These are phyloP conservation scores for Petrosia ficiformis DNA, from an alignment of 37 sponge, comb jelly and placozoan genomes.

Conservation along the genomic window DNA sequence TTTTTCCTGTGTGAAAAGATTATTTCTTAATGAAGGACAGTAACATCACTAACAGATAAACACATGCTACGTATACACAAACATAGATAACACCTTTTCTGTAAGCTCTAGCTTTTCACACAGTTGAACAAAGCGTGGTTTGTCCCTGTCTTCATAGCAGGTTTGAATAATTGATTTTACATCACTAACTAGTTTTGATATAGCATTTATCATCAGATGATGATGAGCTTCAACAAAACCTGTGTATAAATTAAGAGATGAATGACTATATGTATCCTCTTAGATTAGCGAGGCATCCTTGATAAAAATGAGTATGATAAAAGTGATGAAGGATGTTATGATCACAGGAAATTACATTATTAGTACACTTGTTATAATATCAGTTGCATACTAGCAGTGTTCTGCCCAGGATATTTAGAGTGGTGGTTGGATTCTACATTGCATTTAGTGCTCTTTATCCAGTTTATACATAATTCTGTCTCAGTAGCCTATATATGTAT, in stretches of 20 bases:
- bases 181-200: slow-evolving; percentile 11
- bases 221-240: slow-evolving; percentile 27
- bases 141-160: not conserved
- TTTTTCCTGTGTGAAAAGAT: slow-evolving; percentile 37
- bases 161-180: not conserved
- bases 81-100: slow-evolving; percentile 46
- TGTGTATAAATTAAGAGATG: not conserved
- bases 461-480: too few relatives aligned
- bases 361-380: too few relatives aligned
- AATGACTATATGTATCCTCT: not conserved
- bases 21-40: too few relatives aligned
- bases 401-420: too few relatives aligned
- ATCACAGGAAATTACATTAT: too few relatives aligned
- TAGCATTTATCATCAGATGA: not conserved
- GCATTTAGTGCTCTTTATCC: too few relatives aligned
- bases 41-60: slow-evolving; percentile 24
- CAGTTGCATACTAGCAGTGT: too few relatives aligned
- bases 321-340: too few relatives aligned
- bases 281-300: too few relatives aligned
- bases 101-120: slow-evolving; percentile 39
- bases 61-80: slow-evolving; percentile 34
- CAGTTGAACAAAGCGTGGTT: slow-evolving; percentile 19
- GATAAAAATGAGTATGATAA: too few relatives aligned
- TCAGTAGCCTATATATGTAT: too few relatives aligned
- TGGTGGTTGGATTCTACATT: too few relatives aligned